A percentile compares a stretch with the other conserved stretches of the same genome.
phyloP scores from a whole-genome alignment of 2,113 vertebrate genomes.

The Heterocephalus glaber region DNA sequence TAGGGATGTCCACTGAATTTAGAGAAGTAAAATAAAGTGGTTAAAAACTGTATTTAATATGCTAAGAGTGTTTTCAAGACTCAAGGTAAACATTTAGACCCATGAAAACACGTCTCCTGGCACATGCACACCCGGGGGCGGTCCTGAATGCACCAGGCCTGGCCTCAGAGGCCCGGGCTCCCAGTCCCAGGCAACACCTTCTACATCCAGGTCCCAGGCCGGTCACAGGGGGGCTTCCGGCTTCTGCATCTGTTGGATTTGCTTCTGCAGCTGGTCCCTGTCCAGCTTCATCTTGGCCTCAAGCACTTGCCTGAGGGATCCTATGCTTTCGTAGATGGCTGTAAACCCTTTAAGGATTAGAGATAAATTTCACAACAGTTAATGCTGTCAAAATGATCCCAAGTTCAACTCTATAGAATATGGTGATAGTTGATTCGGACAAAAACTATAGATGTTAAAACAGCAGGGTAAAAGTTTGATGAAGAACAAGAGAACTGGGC shows the following conservation, averaged over 20 bases:
- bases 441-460: background rate
- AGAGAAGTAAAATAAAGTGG: slow-evolving; percentile 39
- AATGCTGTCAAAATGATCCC: background rate
- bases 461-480: background rate
- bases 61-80: slow-evolving; percentile 65
- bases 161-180: background rate
- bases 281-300: slow-evolving; percentile 89
- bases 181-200: background rate
- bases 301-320: slow-evolving; percentile 87
- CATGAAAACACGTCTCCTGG: slow-evolving; percentile 66
- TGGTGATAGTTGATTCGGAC: background rate
- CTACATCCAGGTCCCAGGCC: slow-evolving; percentile 29
- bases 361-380: slow-evolving; percentile 42
- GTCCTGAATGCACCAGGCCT: slow-evolving; percentile 27
- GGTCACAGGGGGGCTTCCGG: slow-evolving; percentile 71
- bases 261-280: slow-evolving; percentile 88
- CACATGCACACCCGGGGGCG: slow-evolving; percentile 76
- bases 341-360: slow-evolving; percentile 85
- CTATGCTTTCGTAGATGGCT: slow-evolving; percentile 89
- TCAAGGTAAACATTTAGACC: slow-evolving; percentile 67
- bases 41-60: slow-evolving; percentile 39
- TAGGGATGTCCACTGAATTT: slow-evolving; percentile 25
- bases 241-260: slow-evolving; percentile 86
- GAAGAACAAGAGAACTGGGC: background rate
- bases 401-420: background rate